These are phyloP conservation scores for Tetramorium bicarinatum DNA, from an alignment of 2,888 invertebrate genomes.

Conservation along the genomic window DNA sequence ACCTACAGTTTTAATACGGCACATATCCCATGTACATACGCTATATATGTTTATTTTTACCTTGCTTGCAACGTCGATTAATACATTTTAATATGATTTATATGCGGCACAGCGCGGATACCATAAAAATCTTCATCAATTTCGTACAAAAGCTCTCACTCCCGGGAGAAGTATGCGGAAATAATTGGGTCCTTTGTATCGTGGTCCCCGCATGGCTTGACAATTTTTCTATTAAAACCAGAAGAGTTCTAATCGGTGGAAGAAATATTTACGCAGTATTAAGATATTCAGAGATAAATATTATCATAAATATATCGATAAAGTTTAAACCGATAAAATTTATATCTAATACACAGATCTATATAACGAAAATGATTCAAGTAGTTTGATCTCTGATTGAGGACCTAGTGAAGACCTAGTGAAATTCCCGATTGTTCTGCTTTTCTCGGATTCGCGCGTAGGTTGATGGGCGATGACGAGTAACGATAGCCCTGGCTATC, in stretches of 20 bases:
- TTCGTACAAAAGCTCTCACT: slow-evolving; percentile 29
- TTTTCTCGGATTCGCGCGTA: slow-evolving; percentile 27
- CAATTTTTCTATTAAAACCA: slow-evolving; percentile 38
- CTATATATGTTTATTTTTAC: slow-evolving; percentile 31
- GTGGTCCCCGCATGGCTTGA: slow-evolving; percentile 5
- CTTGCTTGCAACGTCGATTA: slow-evolving; percentile 46
- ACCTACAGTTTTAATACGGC: slow-evolving; percentile 48
- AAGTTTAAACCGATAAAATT: too few relatives aligned
- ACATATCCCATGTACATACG: slow-evolving; percentile 1
- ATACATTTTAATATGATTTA: slow-evolving; percentile 55
- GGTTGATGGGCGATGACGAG: not conserved
- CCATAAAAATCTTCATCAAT: slow-evolving; percentile 49
- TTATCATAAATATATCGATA: not conserved
- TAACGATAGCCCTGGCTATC: slow-evolving; percentile 24
- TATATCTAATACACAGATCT: not conserved
- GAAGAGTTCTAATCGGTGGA: not conserved
- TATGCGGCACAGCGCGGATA: slow-evolving; percentile 30
- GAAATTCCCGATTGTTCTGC: not conserved
- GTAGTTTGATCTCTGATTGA: not conserved
- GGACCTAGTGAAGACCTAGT: too few relatives aligned
- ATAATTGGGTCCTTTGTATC: slow-evolving; percentile 43
- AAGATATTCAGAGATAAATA: not conserved
- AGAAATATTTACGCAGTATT: not conserved
- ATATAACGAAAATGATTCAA: not conserved
- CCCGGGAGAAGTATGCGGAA: slow-evolving; percentile 24